Base-by-base conservation (phyloP, 1,140 invertebrate species). In the Zaprionus nigranus region DNA sequence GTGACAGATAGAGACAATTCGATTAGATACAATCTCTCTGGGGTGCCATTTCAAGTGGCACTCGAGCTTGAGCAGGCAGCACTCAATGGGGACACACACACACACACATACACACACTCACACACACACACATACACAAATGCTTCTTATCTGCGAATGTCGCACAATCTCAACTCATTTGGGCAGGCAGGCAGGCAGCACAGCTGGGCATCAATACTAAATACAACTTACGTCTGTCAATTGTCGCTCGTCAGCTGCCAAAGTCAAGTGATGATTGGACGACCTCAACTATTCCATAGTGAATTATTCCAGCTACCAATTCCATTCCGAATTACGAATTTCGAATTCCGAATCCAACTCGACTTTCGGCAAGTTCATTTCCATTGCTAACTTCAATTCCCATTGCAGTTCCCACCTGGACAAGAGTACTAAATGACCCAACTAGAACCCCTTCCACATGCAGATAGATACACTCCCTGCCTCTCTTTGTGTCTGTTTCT, bases 101-200 rank as follows among this genome's bases (percentile, higher is more conserved):
- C 40, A 6, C 40, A n/a, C 15, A n/a, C 40, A 43, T 4, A 43
- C 40, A n/a, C 40, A 7, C 40, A n/a, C 15, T 6, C 40, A 43
- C 4, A 43, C 40, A n/a, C 40, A 7, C n/a, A 46, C n/a, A 5
- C 40, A 46, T 5, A 46, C 40, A 46, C 1, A 46, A 13, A 46
- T 12, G n/a, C 40, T n/a, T 34, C 17, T 63, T 36, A 51, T 49
- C 24, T 62, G 30, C 34, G 28, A 15, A 13, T 11, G 38, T 57
- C 53, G 20, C 54, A 26, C 51, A 65, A 71, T 60, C 57, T 38
- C 51, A 57, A 70, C 72, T 70, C 40, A 70, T 75, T 64, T 69
- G 57, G 63, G 67, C 30, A 49, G 43, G 38, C 72, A 69, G 53
- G 26, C 72, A 69, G 53, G 26, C 72, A 70, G 30, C 30, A 11